Evolutionary conservation across 1,140 invertebrate species (phyloP), one percentile per base, ranked within the genome.

Genomic region (Lepidurus packardi): DNA sequence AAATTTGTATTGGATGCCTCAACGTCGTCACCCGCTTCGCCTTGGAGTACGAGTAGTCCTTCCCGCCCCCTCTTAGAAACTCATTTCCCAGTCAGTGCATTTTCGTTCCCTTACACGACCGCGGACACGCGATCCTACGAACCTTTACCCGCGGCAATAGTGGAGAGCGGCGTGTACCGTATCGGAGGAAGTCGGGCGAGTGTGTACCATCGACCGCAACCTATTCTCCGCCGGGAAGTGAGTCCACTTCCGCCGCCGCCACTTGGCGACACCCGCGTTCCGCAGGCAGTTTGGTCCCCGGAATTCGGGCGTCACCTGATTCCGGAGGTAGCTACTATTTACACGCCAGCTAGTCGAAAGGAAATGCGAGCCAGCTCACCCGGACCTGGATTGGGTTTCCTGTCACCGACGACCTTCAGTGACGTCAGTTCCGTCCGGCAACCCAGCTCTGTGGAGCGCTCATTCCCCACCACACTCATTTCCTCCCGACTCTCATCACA

Each of bases 381-480:
- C 7, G 84, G 84, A 4, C 82, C 84, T 53, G 82, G 84, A 82
- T 81, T 81, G 79, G 53, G 53, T 7, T 84, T 88, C 0, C 91
- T 91, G 88, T 89, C 90, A 9, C 87, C 90, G 42, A 65, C 74
- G 43, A 82, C 84, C 84, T 91, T 93, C 82, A 93, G 91, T 83
- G 93, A 94, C 85, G 87, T 95, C 80, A 94, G 93, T 85, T 94
- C 92, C 10, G 93, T 94, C n/a, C 87, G 89, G 11, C 92, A 92
- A 82, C 89, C 91, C 44, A 92, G 92, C 81, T 93, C 92, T 75
- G 90, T 88, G 1, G 93, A 94, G 82, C 88, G 91, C 44, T 94
- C 93, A 0, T 91, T 91, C 81, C 92, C 91, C 44, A 83, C 82
- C 44, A 85, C 84, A 6, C 80, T 83, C 24, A 78, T 83, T 76